These are phyloP conservation scores for Drosophila subsilvestris DNA, from an alignment of 2,888 invertebrate genomes.

Conservation along the genomic window DNA sequence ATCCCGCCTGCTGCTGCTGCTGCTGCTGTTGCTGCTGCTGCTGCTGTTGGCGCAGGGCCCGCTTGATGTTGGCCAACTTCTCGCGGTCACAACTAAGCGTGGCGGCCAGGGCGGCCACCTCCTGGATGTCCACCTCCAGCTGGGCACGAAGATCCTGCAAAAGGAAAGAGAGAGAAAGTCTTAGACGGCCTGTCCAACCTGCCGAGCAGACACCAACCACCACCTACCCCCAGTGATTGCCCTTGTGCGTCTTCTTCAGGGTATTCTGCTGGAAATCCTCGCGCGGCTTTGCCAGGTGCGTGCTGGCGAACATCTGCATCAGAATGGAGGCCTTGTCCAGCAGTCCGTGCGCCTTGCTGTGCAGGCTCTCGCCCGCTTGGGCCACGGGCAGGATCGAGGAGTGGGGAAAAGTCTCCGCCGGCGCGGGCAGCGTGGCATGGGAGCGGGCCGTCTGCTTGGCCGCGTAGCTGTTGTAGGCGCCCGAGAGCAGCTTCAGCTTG, in stretches of 20 bases:
- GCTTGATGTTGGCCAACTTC: constrained; percentile 77
- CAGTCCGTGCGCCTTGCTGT: constrained; percentile 85
- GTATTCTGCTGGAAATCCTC: constrained; percentile 89
- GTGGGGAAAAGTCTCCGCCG: neutral
- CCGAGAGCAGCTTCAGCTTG: constrained; percentile 65
- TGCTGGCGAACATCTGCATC: constrained; percentile 95
- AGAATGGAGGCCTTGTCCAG: constrained; percentile 95
- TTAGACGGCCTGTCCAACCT: no score
- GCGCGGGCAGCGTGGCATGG: constrained; percentile 4
- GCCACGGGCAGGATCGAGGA: neutral
- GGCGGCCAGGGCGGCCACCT: constrained; percentile 81
- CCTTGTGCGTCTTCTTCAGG: constrained; percentile 92
- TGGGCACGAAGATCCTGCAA: constrained; percentile 96
- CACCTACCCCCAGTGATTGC: constrained; percentile 94
- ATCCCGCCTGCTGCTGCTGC: constrained; percentile 24
- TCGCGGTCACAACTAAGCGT: constrained; percentile 82
- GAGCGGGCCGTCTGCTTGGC: constrained; percentile 80
- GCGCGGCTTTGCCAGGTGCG: constrained; percentile 92
- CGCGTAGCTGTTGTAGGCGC: constrained; percentile 83
- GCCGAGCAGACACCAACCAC: constrained; percentile 36
- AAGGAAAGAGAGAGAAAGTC: neutral
- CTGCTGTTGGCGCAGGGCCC: constrained; percentile 83
- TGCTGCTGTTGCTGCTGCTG: constrained; percentile 84
- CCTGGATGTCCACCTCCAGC: constrained; percentile 88
- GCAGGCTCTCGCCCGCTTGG: constrained; percentile 72